Evolutionary conservation across 2,797 vertebrate genomes (phyloP), one percentile per base, ranked within the genome.

Genomic region (Pseudochirops corinnae): DNA sequence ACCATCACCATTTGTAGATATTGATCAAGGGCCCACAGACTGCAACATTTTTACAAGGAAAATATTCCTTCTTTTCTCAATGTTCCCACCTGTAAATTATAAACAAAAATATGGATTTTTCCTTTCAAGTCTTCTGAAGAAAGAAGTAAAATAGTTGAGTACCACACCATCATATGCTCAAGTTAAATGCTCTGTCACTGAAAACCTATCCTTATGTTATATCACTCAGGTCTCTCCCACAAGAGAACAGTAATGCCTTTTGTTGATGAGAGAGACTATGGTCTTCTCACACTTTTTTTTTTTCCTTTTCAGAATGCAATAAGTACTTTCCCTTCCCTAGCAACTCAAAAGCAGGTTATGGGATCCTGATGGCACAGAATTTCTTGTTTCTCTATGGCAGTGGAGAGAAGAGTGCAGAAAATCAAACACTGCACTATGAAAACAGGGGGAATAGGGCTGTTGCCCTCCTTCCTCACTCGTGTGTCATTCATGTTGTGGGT

Each of bases 31-130:
- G 5, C 31, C 13, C 52, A 91, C 24, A 5, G 82, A 90, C 3
- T 55, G n/a, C 39, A 74, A 57, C 91, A 97, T 92, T 90, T 93
- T 82, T 1, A 39, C 28, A 56, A 93, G 10, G 6, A n/a, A 90
- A 92, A 2, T 39, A 91, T 90, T 91, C 39, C 55, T 10, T 24
- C 33, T 93, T 91, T 95, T 56, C 26, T 90, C 7, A 1, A 33
- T 82, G 92, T 97, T 56, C 57, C 62, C 13, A 52, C 11, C 26
- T 91, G 18, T 39, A 95, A 93, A 60, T 28, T 53, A 33, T 26
- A 33, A 50, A 33, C 91, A 93, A 4, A 95, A 94, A 91, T 12
- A 16, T 46, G 21, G 21, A 26, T 46, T 39, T 46, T 74, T 74
- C n/a, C 67, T 39, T 46, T 82, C 74, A 82, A 24, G 74, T 82